Evolutionary conservation across 2,113 vertebrate genomes (phyloP), one percentile per base, ranked within the genome.

Genomic region (Caranx melampygus): DNA sequence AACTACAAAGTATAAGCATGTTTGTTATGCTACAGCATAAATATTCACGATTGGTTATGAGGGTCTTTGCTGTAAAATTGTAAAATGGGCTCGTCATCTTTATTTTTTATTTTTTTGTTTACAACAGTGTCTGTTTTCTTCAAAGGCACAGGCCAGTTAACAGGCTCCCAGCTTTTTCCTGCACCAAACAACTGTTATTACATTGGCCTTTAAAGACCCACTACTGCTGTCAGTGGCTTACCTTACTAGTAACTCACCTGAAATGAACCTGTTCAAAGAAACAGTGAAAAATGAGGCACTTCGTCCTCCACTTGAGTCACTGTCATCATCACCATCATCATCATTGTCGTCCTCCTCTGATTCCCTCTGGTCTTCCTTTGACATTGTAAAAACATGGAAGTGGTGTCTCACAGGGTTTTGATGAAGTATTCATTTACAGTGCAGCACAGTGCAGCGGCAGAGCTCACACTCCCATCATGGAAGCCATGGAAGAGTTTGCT

Each of bases 221-320:
- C 26, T 26, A 26, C 26, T 26, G 26, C 26, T 26, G 26, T 26
- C 26, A 26, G 26, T 26, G 26, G 26, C 26, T 26, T 26, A 26
- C 26, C 26, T 37, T 3, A 7, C 2, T 8, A 74, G 2, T 11
- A 20, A 68, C 88, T 13, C 33, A 92, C 91, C 89, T 89, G 85
- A 54, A 69, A 90, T 58, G 0, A 92, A 72, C 16, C 47, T 58
- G 18, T 12, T 83, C 51, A 91, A 60, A 16, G 72, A 77, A 13
- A n/a, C 13, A 16, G 35, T 15, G 5, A 88, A 14, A 44, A 14
- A 57, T 20, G 77, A 81, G 21, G 6, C 14, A 14, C 21, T 4
- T 4, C 9, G 11, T 45, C 26, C 55, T 57, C 26, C 34, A 6
- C 45, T 61, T 0, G 70, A 76, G 15, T 16, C 37, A 20, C 72